Evolutionary conservation across 1,140 invertebrate genomes (phyloP).

Genomic region (Sesamia nonagrioides): DNA sequence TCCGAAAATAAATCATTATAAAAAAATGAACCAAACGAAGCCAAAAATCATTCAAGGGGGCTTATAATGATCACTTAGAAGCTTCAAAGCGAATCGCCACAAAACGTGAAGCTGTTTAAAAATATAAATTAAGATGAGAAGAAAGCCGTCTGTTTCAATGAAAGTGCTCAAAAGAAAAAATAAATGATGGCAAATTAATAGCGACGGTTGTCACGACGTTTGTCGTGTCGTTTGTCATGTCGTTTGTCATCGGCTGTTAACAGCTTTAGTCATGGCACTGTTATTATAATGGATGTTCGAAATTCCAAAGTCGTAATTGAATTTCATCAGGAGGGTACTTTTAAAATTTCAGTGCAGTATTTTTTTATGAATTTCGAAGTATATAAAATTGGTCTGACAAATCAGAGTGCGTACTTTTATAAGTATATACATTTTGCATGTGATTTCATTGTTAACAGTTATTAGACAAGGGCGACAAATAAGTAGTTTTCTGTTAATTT

Average conservation of each 20-base stretch:
- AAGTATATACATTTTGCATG: too few species aligned
- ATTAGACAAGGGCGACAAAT: too few species aligned
- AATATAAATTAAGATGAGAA: constrained; percentile 65
- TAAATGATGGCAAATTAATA: constrained; percentile 60
- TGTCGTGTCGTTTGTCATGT: constrained; percentile 64
- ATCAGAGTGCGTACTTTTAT: too few species aligned
- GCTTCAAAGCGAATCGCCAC: constrained; percentile 50
- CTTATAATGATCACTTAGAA: constrained; percentile 47
- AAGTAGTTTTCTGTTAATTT: neutral
- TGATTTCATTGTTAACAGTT: too few species aligned
- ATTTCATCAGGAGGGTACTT: constrained; percentile 1
- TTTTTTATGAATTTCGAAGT: constrained; percentile 1
- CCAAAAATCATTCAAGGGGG: constrained; percentile 11
- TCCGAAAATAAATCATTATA: neutral
- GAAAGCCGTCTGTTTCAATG: constrained; percentile 62
- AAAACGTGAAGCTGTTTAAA: constrained; percentile 54
- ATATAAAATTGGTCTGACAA: neutral
- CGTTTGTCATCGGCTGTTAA: constrained; percentile 67
- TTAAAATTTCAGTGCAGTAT: neutral
- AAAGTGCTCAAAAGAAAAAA: constrained; percentile 57
- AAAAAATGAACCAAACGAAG: neutral
- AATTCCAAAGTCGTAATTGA: constrained; percentile 10
- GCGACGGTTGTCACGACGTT: constrained; percentile 64
- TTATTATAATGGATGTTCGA: constrained; percentile 31
- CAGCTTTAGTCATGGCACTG: constrained; percentile 40